Base-by-base conservation (phyloP, 2,888 invertebrate genomes). In the Lasioglossum leucozonium region DNA sequence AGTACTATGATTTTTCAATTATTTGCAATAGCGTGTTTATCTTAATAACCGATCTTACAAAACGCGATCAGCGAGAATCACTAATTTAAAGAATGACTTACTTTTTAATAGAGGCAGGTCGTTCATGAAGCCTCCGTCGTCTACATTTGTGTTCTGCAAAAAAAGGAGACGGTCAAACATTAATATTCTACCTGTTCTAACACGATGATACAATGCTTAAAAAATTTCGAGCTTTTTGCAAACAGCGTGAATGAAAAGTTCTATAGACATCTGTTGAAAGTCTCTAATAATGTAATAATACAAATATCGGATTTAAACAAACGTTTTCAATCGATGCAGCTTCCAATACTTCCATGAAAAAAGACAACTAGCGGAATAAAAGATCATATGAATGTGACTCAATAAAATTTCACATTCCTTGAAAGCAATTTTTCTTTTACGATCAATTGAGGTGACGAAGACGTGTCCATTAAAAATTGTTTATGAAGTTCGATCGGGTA, bases 81-180 rank as follows among this genome's bases (percentile, higher is more conserved):
- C 16, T 44, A 44, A 44, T 34, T 44, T 4, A 0, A 44, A 44
- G 13, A 16, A 0, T 40, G n/a, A 97, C 98, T 97, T 96, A 98
- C 98, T 98, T 97, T 98, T 98, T 93, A 98, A 96, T 93, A 98
- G 96, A 91, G 98, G 98, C 95, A 98, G 96, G 95, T 98, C 98
- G 92, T 98, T 98, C 96, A 98, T 98, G 95, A 98, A 98, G 76
- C 98, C 97, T 90, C 98, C 98, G 94, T 98, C 98, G 94, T 98
- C 98, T 95, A 98, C 97, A 91, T 97, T 97, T 91, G 97, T 96
- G 95, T 97, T 97, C 97, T 97, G 96, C 81, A 88, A 79, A 8
- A 5, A 72, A 1, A 73, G 72, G 77, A 58, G 22, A 55, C n/a
- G 11, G n/a, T 34, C 47, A 40, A 55, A 82, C 79, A 26, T 69